Evolutionary conservation across 2,797 vertebrate genomes (phyloP).

Genomic region (Presbytis comata): DNA sequence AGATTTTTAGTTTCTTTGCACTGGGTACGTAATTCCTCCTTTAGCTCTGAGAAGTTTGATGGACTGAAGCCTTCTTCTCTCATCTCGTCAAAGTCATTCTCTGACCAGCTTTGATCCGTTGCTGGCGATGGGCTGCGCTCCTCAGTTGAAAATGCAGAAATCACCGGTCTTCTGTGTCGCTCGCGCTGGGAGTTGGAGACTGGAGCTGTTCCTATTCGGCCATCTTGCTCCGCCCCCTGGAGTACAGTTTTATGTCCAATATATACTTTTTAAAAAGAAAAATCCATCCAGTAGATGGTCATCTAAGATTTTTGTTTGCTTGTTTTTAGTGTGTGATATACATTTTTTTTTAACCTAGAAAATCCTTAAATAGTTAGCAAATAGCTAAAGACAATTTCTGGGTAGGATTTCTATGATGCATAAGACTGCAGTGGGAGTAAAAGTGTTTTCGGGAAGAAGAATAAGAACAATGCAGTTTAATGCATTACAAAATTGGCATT

Average conservation of each 20-base stretch:
- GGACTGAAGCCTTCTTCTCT: no score
- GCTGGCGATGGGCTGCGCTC: no score
- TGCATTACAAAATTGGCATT: neutral
- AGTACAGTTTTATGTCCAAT: neutral
- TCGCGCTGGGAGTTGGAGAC: no score
- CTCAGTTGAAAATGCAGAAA: no score
- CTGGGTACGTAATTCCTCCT: no score
- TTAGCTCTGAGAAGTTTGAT: no score
- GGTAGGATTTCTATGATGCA: neutral
- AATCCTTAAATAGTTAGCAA: neutral
- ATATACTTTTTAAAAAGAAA: neutral
- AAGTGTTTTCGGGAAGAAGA: neutral
- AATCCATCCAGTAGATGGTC: neutral
- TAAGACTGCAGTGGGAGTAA: neutral
- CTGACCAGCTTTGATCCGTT: no score
- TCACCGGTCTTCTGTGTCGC: no score
- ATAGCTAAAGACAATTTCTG: neutral
- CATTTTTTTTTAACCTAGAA: neutral
- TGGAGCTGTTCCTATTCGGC: no score
- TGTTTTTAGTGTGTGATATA: neutral
- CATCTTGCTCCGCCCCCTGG: no score
- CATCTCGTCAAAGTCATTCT: no score
- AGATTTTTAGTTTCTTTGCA: no score
- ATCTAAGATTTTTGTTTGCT: neutral
- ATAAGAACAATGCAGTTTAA: neutral